Evolutionary conservation across 2,113 vertebrate genomes (phyloP).

Genomic region (Theropithecus gelada): DNA sequence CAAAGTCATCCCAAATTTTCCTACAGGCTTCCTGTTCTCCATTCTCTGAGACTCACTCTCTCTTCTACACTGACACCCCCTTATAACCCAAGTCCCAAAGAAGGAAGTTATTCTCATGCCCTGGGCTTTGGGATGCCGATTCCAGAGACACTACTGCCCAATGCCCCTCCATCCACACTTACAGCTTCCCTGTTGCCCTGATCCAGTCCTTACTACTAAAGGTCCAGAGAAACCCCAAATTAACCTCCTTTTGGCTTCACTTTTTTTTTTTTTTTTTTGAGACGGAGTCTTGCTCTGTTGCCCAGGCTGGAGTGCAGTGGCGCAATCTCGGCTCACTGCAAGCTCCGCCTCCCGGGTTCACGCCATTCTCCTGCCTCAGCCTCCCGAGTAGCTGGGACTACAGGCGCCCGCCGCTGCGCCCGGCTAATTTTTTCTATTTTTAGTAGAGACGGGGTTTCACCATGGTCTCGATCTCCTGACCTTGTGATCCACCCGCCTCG

Average conservation of each 20-base stretch:
- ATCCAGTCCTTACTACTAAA: neutral
- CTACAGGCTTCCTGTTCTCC: neutral
- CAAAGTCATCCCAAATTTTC: neutral
- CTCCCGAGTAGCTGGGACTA: no score
- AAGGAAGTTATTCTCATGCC: neutral
- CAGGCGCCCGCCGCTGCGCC: no score
- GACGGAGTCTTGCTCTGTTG: no score
- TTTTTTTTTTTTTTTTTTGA: no score
- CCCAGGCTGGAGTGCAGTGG: no score
- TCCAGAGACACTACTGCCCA: neutral
- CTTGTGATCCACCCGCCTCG: no score
- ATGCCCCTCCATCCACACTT: neutral
- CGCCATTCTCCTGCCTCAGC: no score
- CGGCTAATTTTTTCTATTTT: no score
- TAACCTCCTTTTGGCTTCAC: neutral
- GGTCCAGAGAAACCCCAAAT: neutral
- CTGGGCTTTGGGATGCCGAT: neutral
- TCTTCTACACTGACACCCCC: neutral
- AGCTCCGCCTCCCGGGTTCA: no score
- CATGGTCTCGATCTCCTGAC: no score
- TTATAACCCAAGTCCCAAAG: neutral
- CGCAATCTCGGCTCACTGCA: no score
- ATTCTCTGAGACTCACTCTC: neutral
- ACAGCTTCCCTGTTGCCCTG: neutral
- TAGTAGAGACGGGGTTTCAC: no score